Evolutionary conservation across 2,888 invertebrate genomes (phyloP).

Genomic region (Endotricha flammealis): DNA sequence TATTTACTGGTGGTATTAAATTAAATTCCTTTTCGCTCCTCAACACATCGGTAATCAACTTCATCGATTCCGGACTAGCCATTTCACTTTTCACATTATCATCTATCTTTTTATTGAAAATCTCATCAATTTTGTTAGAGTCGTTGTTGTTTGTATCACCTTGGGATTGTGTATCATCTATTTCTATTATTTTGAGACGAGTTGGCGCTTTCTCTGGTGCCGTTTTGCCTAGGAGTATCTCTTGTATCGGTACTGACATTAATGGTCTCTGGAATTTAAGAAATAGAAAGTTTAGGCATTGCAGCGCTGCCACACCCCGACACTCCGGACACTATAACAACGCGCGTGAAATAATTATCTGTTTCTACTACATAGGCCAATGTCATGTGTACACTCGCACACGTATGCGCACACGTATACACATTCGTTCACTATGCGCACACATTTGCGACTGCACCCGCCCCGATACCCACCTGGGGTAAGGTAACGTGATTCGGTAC

Average conservation of each 20-base stretch:
- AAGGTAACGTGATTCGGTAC: too few species aligned
- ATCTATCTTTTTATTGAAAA: not conserved
- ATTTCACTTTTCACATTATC: too few species aligned
- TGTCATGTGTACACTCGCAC: too few species aligned
- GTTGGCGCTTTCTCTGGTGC: slow-evolving; percentile 43
- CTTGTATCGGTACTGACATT: slow-evolving; percentile 69
- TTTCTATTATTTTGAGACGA: slow-evolving; percentile 46
- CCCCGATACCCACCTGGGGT: too few species aligned
- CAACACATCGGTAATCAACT: slow-evolving; percentile 33
- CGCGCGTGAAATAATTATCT: too few species aligned
- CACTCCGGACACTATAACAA: too few species aligned
- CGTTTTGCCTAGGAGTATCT: slow-evolving; percentile 51
- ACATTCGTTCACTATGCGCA: too few species aligned
- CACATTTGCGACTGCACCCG: too few species aligned
- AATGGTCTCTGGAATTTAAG: slow-evolving; percentile 71
- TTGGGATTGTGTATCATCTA: slow-evolving; percentile 33
- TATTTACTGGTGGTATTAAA: slow-evolving; percentile 73
- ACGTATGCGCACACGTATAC: too few species aligned
- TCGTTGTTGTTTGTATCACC: slow-evolving; percentile 48
- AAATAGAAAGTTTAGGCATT: too few species aligned
- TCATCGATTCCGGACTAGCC: slow-evolving; percentile 40
- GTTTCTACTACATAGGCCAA: too few species aligned
- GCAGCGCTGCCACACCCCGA: too few species aligned
- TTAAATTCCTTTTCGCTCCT: slow-evolving; percentile 32
- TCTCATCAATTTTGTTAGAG: slow-evolving; percentile 25